Conservation (phyloP, 2,797 vertebrate species). For the Benthosema pterotum region DNA sequence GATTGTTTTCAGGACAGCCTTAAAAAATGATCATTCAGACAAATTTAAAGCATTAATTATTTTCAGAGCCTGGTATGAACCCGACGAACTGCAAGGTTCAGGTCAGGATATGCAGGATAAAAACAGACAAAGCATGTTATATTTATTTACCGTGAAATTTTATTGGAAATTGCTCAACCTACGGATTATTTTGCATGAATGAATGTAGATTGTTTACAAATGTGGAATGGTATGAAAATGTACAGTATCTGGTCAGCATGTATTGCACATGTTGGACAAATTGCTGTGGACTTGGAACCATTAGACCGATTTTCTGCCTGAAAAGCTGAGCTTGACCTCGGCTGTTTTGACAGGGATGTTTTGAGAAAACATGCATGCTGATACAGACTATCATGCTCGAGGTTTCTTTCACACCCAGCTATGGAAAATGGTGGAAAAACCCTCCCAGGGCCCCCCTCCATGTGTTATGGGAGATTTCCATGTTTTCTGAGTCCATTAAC, state of each 20-base stretch:
- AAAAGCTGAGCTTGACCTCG: slow-evolving; percentile 16
- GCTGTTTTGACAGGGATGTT: slow-evolving; percentile 26
- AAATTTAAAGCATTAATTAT: slow-evolving; percentile 24
- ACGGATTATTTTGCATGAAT: slow-evolving; percentile 6
- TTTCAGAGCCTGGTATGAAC: slow-evolving; percentile 33
- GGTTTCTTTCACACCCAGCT: slow-evolving; percentile 41
- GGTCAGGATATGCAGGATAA: too few relatives aligned
- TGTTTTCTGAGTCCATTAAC: slow-evolving; percentile 59
- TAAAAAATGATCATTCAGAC: slow-evolving; percentile 13
- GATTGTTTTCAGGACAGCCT: slow-evolving; percentile 26
- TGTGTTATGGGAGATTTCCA: slow-evolving; percentile 55
- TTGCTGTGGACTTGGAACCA: slow-evolving; percentile 1
- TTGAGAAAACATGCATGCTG: slow-evolving; percentile 37
- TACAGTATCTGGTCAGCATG: slow-evolving; percentile 6
- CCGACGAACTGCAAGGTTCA: slow-evolving; percentile 6
- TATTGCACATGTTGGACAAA: slow-evolving; percentile 23
- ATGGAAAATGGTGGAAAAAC: slow-evolving; percentile 44
- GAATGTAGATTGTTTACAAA: neutral
- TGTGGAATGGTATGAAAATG: slow-evolving; percentile 2
- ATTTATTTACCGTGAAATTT: too few relatives aligned
- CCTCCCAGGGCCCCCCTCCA: slow-evolving; percentile 15
- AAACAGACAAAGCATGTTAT: too few relatives aligned
- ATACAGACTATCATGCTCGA: slow-evolving; percentile 40
- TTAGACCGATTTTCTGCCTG: slow-evolving; percentile 12
- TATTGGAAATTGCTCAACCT: neutral